A percentile compares a stretch with the other conserved stretches of the same genome.
phyloP scores from a whole-genome alignment of 2,113 vertebrate genomes.

The Smithornis capensis region DNA sequence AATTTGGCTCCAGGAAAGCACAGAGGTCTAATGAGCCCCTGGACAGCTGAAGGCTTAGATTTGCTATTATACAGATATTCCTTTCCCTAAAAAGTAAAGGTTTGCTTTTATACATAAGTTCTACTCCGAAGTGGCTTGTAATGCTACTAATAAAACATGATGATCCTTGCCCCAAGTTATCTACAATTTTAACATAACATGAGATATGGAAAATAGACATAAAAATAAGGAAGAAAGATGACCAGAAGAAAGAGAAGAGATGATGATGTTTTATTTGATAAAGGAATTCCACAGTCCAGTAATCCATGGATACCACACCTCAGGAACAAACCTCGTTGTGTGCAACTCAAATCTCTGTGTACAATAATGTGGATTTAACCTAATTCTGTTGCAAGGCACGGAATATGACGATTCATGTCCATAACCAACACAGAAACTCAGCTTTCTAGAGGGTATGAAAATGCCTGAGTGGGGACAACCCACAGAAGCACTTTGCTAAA shows the following conservation, averaged over 20 bases:
- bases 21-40: slow-evolving; percentile 33
- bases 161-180: not conserved
- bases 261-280: not conserved
- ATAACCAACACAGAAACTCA: not conserved
- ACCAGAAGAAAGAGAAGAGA: not conserved
- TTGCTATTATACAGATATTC: not conserved
- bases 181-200: not conserved
- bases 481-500: slow-evolving; percentile 26
- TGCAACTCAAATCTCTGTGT: accelerated
- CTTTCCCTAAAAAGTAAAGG: not conserved
- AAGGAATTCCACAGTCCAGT: not conserved
- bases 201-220: not conserved
- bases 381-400: not conserved
- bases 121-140: not conserved
- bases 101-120: not conserved
- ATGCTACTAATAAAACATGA: not conserved
- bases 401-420: not conserved
- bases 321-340: not conserved
- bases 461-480: not conserved
- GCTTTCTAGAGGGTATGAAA: not conserved
- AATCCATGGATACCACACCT: not conserved
- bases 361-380: not conserved
- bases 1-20: slow-evolving; percentile 41
- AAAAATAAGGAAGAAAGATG: not conserved
- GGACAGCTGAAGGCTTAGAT: not conserved